Conservation (phyloP, 1,140 invertebrate species). For the Drosophila baimaii region DNA sequence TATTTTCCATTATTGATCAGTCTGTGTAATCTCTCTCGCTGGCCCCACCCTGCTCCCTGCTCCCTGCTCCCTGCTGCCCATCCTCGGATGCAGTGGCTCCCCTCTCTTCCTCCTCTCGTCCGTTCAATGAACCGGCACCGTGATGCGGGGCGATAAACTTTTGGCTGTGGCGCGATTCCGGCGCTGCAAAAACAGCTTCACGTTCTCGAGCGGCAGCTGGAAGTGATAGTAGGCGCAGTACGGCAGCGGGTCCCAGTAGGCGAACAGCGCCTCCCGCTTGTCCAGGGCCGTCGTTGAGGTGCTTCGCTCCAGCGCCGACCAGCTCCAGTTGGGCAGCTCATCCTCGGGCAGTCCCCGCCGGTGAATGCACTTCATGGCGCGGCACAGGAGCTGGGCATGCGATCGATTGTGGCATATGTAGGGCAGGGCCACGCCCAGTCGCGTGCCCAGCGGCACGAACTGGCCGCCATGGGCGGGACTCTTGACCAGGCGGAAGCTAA, state of each 20-base stretch:
- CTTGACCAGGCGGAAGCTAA: slow-evolving; percentile 89
- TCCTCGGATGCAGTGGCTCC: slow-evolving; percentile 41
- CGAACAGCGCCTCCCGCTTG: slow-evolving; percentile 90
- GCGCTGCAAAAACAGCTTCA: slow-evolving; percentile 84
- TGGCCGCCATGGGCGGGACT: slow-evolving; percentile 84
- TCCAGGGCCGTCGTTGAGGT: slow-evolving; percentile 86
- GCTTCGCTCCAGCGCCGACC: slow-evolving; percentile 67
- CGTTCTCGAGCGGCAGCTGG: slow-evolving; percentile 88
- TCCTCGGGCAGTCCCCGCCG: slow-evolving; percentile 85
- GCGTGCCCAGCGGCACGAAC: slow-evolving; percentile 87
- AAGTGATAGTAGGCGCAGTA: slow-evolving; percentile 93
- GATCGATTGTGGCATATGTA: slow-evolving; percentile 90
- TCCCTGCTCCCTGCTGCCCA: slow-evolving; percentile 19
- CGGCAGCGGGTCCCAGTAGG: slow-evolving; percentile 92
- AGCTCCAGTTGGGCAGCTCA: slow-evolving; percentile 65
- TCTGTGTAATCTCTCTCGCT: slow-evolving; percentile 75
- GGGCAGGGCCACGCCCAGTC: slow-evolving; percentile 90
- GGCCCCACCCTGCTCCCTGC: slow-evolving; percentile 11
- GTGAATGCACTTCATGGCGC: slow-evolving; percentile 79
- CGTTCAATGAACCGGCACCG: slow-evolving; percentile 82
- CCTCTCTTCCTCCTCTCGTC: slow-evolving; percentile 1
- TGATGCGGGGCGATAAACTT: slow-evolving; percentile 79
- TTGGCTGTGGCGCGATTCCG: slow-evolving; percentile 73
- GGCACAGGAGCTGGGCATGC: slow-evolving; percentile 87
- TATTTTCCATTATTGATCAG: slow-evolving; percentile 67